Conservation (phyloP, 2,888 invertebrate genomes). For the Dimorphilus gyrociliatus region DNA sequence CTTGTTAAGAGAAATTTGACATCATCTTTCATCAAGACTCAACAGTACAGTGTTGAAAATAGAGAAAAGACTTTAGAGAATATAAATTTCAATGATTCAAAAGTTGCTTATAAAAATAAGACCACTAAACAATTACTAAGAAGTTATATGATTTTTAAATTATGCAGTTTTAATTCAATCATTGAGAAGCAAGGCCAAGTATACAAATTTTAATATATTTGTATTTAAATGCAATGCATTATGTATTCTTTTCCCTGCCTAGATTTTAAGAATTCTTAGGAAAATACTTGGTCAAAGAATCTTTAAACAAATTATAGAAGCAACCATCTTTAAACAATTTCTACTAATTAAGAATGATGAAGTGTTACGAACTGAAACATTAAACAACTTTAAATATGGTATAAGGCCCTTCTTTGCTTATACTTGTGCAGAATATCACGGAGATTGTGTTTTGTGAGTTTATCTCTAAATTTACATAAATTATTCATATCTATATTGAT, state of each 20-base stretch:
- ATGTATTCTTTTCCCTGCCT: slow-evolving; percentile 1
- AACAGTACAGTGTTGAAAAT: too few species aligned
- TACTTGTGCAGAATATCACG: slow-evolving; percentile 11
- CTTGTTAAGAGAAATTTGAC: too few species aligned
- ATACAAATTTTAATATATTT: slow-evolving; percentile 2
- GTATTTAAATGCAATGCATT: neutral
- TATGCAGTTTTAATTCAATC: slow-evolving; percentile 17
- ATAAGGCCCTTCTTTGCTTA: slow-evolving; percentile 11
- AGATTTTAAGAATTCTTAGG: neutral
- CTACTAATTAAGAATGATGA: slow-evolving; percentile 31
- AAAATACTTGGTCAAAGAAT: slow-evolving; percentile 21
- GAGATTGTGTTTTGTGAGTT: too few species aligned
- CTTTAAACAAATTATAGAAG: slow-evolving; percentile 23
- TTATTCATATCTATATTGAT: too few species aligned
- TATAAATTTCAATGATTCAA: slow-evolving; percentile 8
- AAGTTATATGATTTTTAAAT: slow-evolving; percentile 15
- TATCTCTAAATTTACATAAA: too few species aligned
- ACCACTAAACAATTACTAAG: slow-evolving; percentile 14
- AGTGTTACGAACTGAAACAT: slow-evolving; percentile 12
- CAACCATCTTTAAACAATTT: slow-evolving; percentile 40
- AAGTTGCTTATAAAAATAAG: slow-evolving; percentile 13
- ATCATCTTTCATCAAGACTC: too few species aligned
- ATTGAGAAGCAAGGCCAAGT: slow-evolving; percentile 18
- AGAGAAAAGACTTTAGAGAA: too few species aligned
- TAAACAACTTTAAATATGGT: slow-evolving; percentile 4